These are phyloP conservation scores for Cerceris ruficornis DNA, from an alignment of 2,888 invertebrate species.

Conservation along the genomic window DNA sequence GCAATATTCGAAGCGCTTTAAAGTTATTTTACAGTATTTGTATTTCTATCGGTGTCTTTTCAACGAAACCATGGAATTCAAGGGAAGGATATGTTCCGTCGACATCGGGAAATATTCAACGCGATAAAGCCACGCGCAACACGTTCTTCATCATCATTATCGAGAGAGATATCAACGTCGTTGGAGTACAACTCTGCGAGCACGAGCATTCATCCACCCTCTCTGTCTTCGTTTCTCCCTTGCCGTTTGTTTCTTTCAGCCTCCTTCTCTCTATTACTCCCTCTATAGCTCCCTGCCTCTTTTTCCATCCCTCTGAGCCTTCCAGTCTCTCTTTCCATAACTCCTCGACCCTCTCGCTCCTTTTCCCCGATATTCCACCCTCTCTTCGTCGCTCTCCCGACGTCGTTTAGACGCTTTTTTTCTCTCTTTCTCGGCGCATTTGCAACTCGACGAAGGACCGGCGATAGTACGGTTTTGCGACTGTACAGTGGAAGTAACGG, in stretches of 20 bases:
- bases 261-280: neutral
- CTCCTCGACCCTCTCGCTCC: neutral
- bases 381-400: no score
- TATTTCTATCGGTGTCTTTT: neutral
- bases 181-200: neutral
- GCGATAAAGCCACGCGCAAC: neutral
- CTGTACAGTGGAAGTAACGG: conserved; percentile 66
- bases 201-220: no score
- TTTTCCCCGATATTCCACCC: no score
- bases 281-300: neutral
- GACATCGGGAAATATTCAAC: neutral
- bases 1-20: neutral
- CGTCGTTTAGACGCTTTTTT: neutral
- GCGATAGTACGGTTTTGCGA: conserved; percentile 52
- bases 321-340: neutral
- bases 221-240: neutral
- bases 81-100: no score
- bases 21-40: neutral
- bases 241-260: no score
- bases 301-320: neutral
- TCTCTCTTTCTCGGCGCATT: neutral
- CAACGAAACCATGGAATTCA: neutral
- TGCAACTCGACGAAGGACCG: neutral
- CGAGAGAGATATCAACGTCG: neutral
- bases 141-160: conserved; percentile 7